Conservation (phyloP, 2,888 invertebrate species). For the Xestia c-nigrum region DNA sequence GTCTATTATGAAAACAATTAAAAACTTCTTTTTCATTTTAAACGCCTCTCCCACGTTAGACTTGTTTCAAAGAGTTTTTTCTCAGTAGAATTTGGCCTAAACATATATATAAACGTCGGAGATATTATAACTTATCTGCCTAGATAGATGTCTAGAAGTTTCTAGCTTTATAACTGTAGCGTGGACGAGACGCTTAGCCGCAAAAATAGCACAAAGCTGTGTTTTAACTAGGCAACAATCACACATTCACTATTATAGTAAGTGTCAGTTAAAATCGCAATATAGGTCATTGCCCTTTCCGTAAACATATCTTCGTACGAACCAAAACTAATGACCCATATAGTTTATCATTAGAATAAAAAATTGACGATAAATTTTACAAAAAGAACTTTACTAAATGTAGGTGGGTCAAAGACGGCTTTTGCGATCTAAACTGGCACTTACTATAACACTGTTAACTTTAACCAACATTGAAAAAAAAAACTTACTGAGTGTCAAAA, state of each 20-base stretch:
- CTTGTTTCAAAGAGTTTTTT: background rate
- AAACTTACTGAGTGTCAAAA: background rate
- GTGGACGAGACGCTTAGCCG: background rate
- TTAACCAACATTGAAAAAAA: background rate
- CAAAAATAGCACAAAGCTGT: conserved; percentile 21
- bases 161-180: background rate
- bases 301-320: too few relatives aligned
- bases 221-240: conserved; percentile 18
- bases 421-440: too few relatives aligned
- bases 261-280: too few relatives aligned
- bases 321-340: too few relatives aligned
- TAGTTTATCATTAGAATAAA: too few relatives aligned
- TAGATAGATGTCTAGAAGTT: background rate
- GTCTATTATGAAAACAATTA: too few relatives aligned
- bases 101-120: background rate
- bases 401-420: too few relatives aligned
- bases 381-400: too few relatives aligned
- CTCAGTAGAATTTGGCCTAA: background rate
- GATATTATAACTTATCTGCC: background rate
- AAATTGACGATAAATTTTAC: too few relatives aligned
- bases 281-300: too few relatives aligned
- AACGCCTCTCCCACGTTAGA: background rate
- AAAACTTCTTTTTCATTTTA: background rate
- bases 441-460: too few relatives aligned
- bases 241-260: background rate